phyloP scores from a whole-genome alignment of 2,888 invertebrate genomes.

The Euspilapteryx auroguttella region DNA sequence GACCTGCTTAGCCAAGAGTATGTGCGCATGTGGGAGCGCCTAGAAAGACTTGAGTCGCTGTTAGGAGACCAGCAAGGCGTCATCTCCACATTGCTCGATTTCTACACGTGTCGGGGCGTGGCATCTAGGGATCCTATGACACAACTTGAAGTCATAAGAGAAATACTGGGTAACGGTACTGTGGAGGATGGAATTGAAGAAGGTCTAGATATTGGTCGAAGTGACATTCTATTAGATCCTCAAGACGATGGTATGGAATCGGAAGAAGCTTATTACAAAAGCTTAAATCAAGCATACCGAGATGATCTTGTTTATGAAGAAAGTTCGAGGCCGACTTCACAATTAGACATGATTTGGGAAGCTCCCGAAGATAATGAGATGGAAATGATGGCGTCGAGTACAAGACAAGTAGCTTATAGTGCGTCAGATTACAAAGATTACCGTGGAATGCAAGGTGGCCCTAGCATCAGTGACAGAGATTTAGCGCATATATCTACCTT shows the following conservation, averaged over 20 bases:
- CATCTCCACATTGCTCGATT: constrained; percentile 82
- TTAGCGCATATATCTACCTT: constrained; percentile 74
- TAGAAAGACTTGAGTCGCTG: constrained; percentile 85
- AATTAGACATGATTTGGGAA: constrained; percentile 86
- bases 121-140: constrained; percentile 55
- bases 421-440: constrained; percentile 80
- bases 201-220: constrained; percentile 60
- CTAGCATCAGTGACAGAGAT: constrained; percentile 77
- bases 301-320: constrained; percentile 72
- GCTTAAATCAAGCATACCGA: constrained; percentile 84
- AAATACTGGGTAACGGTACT: constrained; percentile 67
- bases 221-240: constrained; percentile 32
- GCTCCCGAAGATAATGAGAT: constrained; percentile 75
- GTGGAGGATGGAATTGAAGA: constrained; percentile 70
- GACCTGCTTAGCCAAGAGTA: constrained; percentile 90
- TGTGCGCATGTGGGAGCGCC: constrained; percentile 90
- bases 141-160: constrained; percentile 63
- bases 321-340: constrained; percentile 68
- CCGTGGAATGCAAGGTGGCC: constrained; percentile 66
- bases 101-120: constrained; percentile 64
- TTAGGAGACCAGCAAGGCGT: constrained; percentile 90
- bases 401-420: constrained; percentile 71
- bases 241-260: constrained; percentile 67
- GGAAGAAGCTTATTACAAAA: constrained; percentile 86
- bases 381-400: constrained; percentile 51